These are phyloP conservation scores for Pristionchus fissidentatus DNA, from an alignment of 2,888 invertebrate species.

Conservation along the genomic window DNA sequence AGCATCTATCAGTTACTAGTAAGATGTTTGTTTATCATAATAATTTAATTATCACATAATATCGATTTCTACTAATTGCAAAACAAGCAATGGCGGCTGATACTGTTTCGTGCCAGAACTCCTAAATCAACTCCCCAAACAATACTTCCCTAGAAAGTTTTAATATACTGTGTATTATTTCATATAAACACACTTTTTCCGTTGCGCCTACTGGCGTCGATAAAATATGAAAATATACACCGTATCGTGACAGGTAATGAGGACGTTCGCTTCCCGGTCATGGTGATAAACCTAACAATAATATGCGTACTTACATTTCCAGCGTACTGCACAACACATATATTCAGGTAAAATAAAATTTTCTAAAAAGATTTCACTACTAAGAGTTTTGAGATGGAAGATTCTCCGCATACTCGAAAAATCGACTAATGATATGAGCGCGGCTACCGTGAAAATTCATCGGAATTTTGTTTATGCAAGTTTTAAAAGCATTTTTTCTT, in stretches of 20 bases:
- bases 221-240: not conserved
- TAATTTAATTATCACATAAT: too few species aligned
- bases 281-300: not conserved
- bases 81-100: too few species aligned
- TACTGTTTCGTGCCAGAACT: too few species aligned
- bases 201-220: not conserved
- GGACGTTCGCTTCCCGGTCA: not conserved
- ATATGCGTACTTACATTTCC: not conserved
- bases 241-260: not conserved
- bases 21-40: too few species aligned
- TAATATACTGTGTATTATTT: too few species aligned
- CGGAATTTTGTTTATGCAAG: not conserved
- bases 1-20: too few species aligned
- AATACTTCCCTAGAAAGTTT: too few species aligned
- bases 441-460: not conserved
- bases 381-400: not conserved
- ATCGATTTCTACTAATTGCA: too few species aligned
- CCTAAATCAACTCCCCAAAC: not conserved
- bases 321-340: not conserved
- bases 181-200: not conserved
- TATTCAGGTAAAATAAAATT: not conserved
- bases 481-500: too few species aligned
- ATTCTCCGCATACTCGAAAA: not conserved
- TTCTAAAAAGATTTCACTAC: not conserved
- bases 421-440: not conserved